phyloP scores from a whole-genome alignment of 2,888 invertebrate species.

The Rhorus exstirpatorius region DNA sequence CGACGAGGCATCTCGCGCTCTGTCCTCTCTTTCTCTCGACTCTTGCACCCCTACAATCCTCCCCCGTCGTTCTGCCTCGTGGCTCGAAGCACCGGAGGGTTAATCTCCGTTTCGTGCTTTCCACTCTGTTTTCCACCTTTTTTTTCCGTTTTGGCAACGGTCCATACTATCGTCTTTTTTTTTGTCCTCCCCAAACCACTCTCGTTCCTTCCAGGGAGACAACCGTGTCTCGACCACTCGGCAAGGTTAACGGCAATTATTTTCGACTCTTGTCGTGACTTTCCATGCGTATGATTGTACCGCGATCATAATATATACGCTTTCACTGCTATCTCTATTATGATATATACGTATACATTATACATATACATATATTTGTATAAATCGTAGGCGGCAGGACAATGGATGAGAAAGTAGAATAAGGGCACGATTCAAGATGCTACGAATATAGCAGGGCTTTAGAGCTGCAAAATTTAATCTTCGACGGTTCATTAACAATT shows the following conservation, averaged over 20 bases:
- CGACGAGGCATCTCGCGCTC: conserved; percentile 60
- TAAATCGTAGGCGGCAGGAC: not conserved
- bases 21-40: conserved; percentile 24
- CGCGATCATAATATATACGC: conserved; percentile 38
- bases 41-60: conserved; percentile 7
- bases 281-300: conserved; percentile 56
- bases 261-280: conserved; percentile 61
- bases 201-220: conserved; percentile 38
- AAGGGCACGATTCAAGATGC: not conserved
- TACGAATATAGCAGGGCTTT: conserved; percentile 12
- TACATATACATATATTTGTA: conserved; percentile 5
- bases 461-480: not conserved
- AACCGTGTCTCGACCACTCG: conserved; percentile 57
- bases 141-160: conserved; percentile 64
- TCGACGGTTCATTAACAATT: not conserved
- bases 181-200: not conserved
- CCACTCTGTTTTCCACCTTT: conserved; percentile 66
- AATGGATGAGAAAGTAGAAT: conserved; percentile 18
- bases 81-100: conserved; percentile 60
- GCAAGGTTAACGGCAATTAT: conserved; percentile 66
- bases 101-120: conserved; percentile 69
- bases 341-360: conserved; percentile 10
- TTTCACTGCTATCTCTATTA: conserved; percentile 18
- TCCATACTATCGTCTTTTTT: conserved; percentile 59
- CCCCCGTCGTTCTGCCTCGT: conserved; percentile 53